These are phyloP conservation scores for Spongia lamella DNA, from an alignment of 37 sponge, comb jelly and placozoan species.

Conservation along the genomic window DNA sequence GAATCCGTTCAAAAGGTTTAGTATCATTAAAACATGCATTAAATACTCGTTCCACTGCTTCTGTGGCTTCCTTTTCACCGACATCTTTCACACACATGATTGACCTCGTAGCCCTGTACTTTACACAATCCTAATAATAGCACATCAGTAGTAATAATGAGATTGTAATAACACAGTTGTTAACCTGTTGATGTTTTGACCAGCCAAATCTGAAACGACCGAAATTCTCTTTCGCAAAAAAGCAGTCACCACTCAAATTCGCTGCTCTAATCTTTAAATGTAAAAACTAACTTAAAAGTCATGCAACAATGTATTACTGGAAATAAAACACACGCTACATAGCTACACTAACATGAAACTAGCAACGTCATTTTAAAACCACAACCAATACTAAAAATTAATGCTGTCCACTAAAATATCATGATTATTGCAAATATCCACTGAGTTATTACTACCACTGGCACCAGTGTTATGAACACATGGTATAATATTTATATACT, in stretches of 20 bases:
- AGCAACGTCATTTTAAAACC: too few species aligned
- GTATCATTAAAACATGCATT: conserved; percentile 79
- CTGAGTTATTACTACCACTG: too few species aligned
- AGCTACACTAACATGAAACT: too few species aligned
- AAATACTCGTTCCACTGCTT: conserved; percentile 84
- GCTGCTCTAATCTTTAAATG: conserved; percentile 78
- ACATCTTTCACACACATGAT: conserved; percentile 74
- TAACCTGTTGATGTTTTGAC: conserved; percentile 88
- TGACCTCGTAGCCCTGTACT: conserved; percentile 74
- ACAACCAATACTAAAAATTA: too few species aligned
- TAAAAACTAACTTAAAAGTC: not conserved
- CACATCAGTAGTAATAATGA: too few species aligned
- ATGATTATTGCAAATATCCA: not conserved
- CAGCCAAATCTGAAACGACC: conserved; percentile 87
- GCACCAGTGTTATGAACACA: too few species aligned
- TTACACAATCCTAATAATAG: conserved; percentile 68
- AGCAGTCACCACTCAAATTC: conserved; percentile 93
- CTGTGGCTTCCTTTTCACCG: conserved; percentile 57
- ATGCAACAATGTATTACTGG: not conserved
- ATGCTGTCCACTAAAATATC: too few species aligned
- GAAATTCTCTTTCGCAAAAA: conserved; percentile 90
- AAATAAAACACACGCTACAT: not conserved
- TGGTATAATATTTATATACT: too few species aligned
- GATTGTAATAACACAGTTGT: not conserved
- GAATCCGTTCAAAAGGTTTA: conserved; percentile 85